Evolutionary conservation across 2,888 invertebrate genomes (phyloP).

Genomic region (Unio pictorum): DNA sequence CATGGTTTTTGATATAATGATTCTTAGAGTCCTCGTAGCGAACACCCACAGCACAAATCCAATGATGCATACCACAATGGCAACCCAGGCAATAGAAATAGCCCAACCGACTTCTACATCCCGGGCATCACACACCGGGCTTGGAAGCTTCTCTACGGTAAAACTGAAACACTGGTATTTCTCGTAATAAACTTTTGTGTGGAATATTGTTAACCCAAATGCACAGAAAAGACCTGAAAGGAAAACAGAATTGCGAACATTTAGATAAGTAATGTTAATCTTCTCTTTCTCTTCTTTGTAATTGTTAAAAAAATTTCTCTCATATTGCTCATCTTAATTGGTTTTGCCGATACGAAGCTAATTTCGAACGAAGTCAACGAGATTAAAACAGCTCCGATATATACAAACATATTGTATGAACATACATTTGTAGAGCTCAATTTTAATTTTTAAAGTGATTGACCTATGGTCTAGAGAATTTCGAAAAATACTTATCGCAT

Average conservation of each 20-base stretch:
- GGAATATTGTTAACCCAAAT: slow-evolving; percentile 92
- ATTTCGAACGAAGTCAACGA: no score
- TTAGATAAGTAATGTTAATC: neutral
- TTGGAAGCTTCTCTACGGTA: slow-evolving; percentile 73
- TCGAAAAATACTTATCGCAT: no score
- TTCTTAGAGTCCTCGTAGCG: slow-evolving; percentile 87
- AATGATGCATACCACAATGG: slow-evolving; percentile 84
- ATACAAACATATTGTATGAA: no score
- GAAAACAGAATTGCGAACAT: slow-evolving; percentile 31
- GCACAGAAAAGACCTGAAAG: slow-evolving; percentile 88
- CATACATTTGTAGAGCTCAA: no score
- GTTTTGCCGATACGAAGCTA: no score
- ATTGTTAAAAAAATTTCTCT: neutral
- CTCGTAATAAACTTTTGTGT: slow-evolving; percentile 81
- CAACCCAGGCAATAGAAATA: slow-evolving; percentile 80
- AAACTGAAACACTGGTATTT: slow-evolving; percentile 53
- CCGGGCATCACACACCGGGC: slow-evolving; percentile 71
- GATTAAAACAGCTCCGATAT: no score
- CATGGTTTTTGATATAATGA: slow-evolving; percentile 66
- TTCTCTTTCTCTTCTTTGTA: neutral
- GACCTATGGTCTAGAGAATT: no score
- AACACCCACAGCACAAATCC: slow-evolving; percentile 90
- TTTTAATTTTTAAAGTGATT: no score
- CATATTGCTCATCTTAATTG: neutral
- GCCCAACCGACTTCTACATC: slow-evolving; percentile 64